Conservation (phyloP, 2,797 vertebrate species). For the Etheostoma nigrum region DNA sequence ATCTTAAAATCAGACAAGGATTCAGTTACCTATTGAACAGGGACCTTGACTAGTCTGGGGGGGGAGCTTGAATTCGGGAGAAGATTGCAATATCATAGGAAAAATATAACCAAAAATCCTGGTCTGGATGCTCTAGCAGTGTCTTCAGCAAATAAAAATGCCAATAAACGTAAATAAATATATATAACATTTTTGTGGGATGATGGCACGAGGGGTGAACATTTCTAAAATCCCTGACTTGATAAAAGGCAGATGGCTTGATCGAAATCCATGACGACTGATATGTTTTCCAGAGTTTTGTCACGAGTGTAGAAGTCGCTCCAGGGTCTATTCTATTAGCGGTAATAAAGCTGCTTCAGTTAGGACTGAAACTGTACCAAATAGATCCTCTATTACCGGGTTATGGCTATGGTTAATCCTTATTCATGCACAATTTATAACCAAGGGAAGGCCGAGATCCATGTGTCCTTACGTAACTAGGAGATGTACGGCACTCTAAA, state of each 20-base stretch:
- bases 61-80: slow-evolving; percentile 4
- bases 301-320: slow-evolving; percentile 48
- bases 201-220: slow-evolving; percentile 65
- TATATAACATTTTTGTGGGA: slow-evolving; percentile 66
- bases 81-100: slow-evolving; percentile 49
- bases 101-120: slow-evolving; percentile 38
- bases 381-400: slow-evolving; percentile 15
- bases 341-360: slow-evolving; percentile 1
- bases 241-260: slow-evolving; percentile 86
- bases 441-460: neutral
- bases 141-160: slow-evolving; percentile 56
- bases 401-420: slow-evolving; percentile 4
- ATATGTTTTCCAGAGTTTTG: slow-evolving; percentile 69
- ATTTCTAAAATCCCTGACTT: slow-evolving; percentile 80
- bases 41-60: slow-evolving; percentile 39
- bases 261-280: slow-evolving; percentile 70
- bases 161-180: slow-evolving; percentile 52
- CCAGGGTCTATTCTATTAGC: neutral
- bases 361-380: slow-evolving; percentile 3
- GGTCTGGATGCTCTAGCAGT: slow-evolving; percentile 32
- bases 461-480: slow-evolving; percentile 11
- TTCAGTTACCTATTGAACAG: slow-evolving; percentile 56
- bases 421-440: neutral
- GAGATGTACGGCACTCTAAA: neutral
- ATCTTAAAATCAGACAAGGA: slow-evolving; percentile 57